Evolutionary conservation across 1,140 invertebrate genomes (phyloP), one percentile per base, ranked within the genome.

Genomic region (Orchestia grillus): DNA sequence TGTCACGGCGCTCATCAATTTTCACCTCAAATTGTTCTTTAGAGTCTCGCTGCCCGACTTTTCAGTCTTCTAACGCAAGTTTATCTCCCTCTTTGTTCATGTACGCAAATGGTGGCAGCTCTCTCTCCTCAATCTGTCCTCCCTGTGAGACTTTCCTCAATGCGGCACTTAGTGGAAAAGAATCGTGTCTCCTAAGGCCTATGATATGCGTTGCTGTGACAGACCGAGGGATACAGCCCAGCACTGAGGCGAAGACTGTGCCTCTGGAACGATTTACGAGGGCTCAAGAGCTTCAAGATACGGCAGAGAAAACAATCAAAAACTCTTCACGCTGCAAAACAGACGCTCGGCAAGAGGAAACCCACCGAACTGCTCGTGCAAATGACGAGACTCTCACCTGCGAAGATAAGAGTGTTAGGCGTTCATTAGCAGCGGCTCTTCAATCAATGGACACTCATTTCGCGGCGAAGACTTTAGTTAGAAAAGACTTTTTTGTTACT

Each of bases 371-470:
- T 77, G 11, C 44, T 91, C 23, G 8, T 41, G 41, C 15, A 36
- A 91, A 11, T 0, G 88, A 15, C 41, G 41, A 91, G 15, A 41
- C 88, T 91, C 41, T 91, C 44, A 43, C 88, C 41, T 91, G 16
- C 88, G 19, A 91, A 91, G 88, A 43, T 11, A 91, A 43, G 88
- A 44, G 88, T 28, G 15, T 11, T 42, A 3, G 42, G 88, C 23
- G 88, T 36, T 42, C 88, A 42, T 91, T 43, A 44, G 28, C 88
- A 42, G 28, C 41, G 88, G 23, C 44, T 44, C 19, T 42, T 43
- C 88, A 91, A 91, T 91, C 88, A 43, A 91, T 91, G 88, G 88
- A 91, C 88, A 11, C 41, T 43, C 88, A 91, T 91, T 44, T 43
- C 41, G 15, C 3, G 41, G 88, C 41, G 28, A 91, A 91, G 44